Evolutionary conservation across 1,140 invertebrate genomes (phyloP).

Genomic region (Temnothorax longispinosus): DNA sequence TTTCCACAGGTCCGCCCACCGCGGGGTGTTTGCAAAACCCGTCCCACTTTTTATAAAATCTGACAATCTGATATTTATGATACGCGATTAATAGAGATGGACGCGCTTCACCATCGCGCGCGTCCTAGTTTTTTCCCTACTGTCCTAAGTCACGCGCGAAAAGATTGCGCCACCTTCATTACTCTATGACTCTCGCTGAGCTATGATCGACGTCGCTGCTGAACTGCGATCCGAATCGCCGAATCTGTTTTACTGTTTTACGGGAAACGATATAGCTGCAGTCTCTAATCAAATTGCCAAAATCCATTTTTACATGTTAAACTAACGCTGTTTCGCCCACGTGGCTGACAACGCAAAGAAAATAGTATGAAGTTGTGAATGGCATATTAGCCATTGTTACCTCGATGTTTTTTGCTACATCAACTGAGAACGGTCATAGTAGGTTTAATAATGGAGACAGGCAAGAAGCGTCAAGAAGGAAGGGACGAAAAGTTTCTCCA

Average conservation of each 20-base stretch:
- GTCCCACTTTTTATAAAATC: constrained; percentile 5
- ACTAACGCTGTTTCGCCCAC: constrained; percentile 6
- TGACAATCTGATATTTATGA: not conserved
- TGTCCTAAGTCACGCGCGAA: constrained; percentile 5
- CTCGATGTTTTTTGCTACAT: not conserved
- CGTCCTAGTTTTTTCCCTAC: not conserved
- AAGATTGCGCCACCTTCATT: constrained; percentile 18
- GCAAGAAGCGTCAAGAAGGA: not conserved
- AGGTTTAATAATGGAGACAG: not conserved
- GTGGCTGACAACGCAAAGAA: constrained; percentile 46
- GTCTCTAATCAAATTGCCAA: not conserved
- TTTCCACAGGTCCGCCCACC: not conserved
- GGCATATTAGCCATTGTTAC: not conserved
- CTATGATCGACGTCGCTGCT: not conserved
- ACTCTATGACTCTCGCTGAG: constrained; percentile 8
- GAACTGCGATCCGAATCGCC: constrained; percentile 3
- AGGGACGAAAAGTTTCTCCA: not conserved
- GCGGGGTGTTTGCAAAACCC: not conserved
- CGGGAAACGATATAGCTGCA: no score
- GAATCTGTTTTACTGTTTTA: not conserved
- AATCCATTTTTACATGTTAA: constrained; percentile 20
- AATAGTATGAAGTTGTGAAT: constrained; percentile 23
- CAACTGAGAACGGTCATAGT: not conserved
- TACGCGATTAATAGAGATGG: not conserved
- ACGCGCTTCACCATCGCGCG: not conserved